Evolutionary conservation across 2,113 vertebrate species (phyloP).

Genomic region (Bucco capensis): DNA sequence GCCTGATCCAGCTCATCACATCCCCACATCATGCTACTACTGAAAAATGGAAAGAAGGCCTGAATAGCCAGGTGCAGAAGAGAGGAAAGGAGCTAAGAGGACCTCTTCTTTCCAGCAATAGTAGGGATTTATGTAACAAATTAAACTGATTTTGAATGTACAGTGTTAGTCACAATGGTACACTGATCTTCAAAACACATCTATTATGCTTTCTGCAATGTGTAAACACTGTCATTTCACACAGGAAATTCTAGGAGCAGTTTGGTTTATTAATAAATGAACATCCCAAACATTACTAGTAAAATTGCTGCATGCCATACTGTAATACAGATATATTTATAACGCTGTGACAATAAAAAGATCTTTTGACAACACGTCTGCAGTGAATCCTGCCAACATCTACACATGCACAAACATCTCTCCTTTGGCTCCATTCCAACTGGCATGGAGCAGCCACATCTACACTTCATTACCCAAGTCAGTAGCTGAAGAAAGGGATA

Average conservation of each 20-base stretch:
- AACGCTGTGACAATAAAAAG: slow-evolving; percentile 62
- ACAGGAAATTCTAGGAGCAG: neutral
- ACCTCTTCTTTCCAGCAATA: neutral
- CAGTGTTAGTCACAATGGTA: neutral
- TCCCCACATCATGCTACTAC: neutral
- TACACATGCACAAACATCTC: slow-evolving; percentile 70
- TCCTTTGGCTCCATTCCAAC: slow-evolving; percentile 64
- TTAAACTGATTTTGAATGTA: neutral
- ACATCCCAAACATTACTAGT: neutral
- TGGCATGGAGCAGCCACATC: slow-evolving; percentile 57
- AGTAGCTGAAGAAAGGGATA: slow-evolving; percentile 26
- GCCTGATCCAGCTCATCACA: neutral
- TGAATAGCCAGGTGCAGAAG: neutral
- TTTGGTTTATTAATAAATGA: neutral
- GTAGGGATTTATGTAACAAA: neutral
- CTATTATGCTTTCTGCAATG: neutral
- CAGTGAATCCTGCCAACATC: slow-evolving; percentile 66
- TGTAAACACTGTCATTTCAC: neutral
- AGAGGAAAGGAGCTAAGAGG: neutral
- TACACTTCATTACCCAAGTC: slow-evolving; percentile 63
- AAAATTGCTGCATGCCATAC: slow-evolving; percentile 6
- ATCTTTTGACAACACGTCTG: slow-evolving; percentile 69
- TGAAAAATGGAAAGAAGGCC: neutral
- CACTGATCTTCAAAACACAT: neutral
- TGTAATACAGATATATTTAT: slow-evolving; percentile 55